Base-by-base conservation (phyloP, 2,113 vertebrate genomes). In the Chaetura pelagica region DNA sequence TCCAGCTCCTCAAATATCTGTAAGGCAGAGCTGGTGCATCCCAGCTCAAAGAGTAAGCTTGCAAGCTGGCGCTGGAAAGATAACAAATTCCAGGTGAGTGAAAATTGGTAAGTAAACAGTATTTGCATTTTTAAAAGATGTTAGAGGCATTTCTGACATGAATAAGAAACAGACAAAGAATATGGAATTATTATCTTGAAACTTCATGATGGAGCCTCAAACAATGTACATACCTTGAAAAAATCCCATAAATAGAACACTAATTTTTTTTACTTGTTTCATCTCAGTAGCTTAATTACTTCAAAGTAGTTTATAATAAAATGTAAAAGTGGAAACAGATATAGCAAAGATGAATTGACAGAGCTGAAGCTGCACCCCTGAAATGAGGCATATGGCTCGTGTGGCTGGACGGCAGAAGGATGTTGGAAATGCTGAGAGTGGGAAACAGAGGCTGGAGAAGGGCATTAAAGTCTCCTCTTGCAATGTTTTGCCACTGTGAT, bases 1-100 rank as follows among this genome's bases (percentile, higher is more conserved):
- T 99, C 98, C 73, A 99, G 98, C 87, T 98, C 98, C 94, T 99
- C 99, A 84, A 98, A 99, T 74, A 99, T 97, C 83, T 99, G 98
- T 52, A 99, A 98, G 87, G 99, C 99, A 58, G 99, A 99, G 96
- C 97, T 98, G 63, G 97, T 98, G 85, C 99, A 99, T 84, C 99
- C 99, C 46, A 99, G 97, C 78, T 99, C 99, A 62, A 98, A 99
- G 52, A 99, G 98, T 77, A 99, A 96, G 91, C 89, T 96, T 74
- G 99, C 99, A 94, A 99, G 98, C 75, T 99, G 99, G 54, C 98
- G 98, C 99, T 99, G 96, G 34, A 94, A 96, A 97, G 71, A 74
- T 29, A 93, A 93, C 68, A 87, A 96, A 96, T 62, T 84, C 55
- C 83, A 76, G 38, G 61, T 84, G 92, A 92, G 29, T 46, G 82